Percentiles rank a stretch among this genome's conserved stretches.
Conservation (phyloP, 2,113 vertebrate genomes). For the Albula goreensis region DNA sequence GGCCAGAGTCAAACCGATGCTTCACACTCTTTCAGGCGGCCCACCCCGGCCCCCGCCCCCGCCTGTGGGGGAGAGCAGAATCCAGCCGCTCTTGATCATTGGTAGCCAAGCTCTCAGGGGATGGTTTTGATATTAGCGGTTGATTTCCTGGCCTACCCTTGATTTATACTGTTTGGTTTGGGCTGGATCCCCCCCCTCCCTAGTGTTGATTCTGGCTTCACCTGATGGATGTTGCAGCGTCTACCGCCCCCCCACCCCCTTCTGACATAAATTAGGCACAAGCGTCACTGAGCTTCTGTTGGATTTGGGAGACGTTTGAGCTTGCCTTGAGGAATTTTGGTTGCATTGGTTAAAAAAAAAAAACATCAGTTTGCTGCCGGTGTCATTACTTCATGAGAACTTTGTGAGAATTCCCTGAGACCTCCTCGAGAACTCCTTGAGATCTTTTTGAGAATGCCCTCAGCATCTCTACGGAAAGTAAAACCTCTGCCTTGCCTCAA, state of each 20-base stretch:
- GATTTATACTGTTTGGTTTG: not conserved
- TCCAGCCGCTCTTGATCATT: not conserved
- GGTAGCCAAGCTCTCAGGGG: not conserved
- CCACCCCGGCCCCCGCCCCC: no score
- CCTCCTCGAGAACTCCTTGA: slow-evolving; percentile 2
- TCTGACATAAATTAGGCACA: not conserved
- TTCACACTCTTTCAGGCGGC: not conserved
- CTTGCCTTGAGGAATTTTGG: slow-evolving; percentile 7
- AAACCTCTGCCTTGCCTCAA: not conserved
- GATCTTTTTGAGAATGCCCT: no score
- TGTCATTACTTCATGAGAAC: no score
- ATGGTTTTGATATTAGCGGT: not conserved
- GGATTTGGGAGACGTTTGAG: not conserved
- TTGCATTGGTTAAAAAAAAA: not conserved
- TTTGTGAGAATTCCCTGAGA: no score
- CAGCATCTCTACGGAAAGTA: not conserved
- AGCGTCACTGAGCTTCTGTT: slow-evolving; percentile 22
- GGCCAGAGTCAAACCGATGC: no score
- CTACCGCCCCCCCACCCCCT: not conserved
- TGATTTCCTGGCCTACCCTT: not conserved
- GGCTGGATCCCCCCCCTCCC: no score
- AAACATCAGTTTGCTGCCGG: no score
- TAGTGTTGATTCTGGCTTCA: not conserved
- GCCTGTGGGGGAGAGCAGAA: no score
- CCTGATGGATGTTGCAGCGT: not conserved